These are phyloP conservation scores for Theristicus caerulescens DNA, from an alignment of 2,113 vertebrate species.

Conservation along the genomic window DNA sequence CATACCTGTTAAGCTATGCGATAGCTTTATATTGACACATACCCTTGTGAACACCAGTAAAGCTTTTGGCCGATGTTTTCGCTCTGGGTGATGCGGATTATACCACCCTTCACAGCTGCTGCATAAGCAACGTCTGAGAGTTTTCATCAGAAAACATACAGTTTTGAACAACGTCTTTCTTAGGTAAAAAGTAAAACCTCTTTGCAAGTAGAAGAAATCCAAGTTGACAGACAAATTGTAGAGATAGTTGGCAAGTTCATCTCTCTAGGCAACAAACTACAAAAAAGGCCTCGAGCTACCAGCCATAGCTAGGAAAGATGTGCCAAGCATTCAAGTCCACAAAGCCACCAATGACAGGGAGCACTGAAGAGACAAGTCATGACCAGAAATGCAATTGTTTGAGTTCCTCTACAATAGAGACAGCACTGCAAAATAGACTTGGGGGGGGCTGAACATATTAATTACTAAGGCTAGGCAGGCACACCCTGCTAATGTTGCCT, in stretches of 20 bases:
- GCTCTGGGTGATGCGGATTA: rapidly evolving
- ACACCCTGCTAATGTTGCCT: neutral
- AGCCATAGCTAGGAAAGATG: neutral
- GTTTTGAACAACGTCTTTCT: rapidly evolving
- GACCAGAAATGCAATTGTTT: neutral
- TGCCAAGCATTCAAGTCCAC: neutral
- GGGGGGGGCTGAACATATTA: neutral
- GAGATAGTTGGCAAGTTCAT: neutral
- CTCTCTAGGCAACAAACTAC: neutral
- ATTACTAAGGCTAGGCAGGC: neutral
- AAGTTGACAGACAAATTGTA: neutral
- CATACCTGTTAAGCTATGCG: neutral
- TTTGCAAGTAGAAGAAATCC: neutral
- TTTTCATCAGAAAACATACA: neutral
- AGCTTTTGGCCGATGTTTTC: neutral
- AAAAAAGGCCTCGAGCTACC: neutral
- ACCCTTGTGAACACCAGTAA: neutral
- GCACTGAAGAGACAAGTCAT: neutral
- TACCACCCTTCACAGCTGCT: neutral
- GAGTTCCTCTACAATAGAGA: neutral
- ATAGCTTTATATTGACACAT: neutral
- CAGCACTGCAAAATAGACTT: neutral
- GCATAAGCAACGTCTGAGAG: neutral
- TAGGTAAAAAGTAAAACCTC: neutral
- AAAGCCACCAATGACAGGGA: neutral